Conservation (phyloP, 1,140 invertebrate species). For the Myzus persicae region DNA sequence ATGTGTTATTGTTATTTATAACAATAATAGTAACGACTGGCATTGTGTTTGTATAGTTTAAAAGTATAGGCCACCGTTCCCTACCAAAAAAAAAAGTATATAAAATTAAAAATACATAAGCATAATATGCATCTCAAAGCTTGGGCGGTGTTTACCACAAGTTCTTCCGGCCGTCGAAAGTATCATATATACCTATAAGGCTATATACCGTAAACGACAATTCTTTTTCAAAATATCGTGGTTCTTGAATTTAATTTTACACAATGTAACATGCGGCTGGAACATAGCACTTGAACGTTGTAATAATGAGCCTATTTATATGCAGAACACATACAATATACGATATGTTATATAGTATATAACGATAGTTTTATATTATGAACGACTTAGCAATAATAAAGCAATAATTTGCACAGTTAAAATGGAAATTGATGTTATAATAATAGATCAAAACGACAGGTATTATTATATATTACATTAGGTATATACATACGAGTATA, state of each 20-base stretch:
- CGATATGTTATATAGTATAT: not conserved
- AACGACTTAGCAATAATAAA: constrained; percentile 28
- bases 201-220: not conserved
- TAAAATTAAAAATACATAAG: not conserved
- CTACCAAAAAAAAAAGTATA: not conserved
- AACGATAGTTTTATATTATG: constrained; percentile 1
- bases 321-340: constrained; percentile 23
- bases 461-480: constrained; percentile 5
- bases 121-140: constrained; percentile 34
- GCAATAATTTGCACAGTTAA: constrained; percentile 38
- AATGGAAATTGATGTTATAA: constrained; percentile 22
- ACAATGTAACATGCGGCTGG: not conserved
- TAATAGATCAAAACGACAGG: constrained; percentile 11
- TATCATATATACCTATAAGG: not conserved
- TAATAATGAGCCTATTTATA: constrained; percentile 30
- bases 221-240: constrained; percentile 14
- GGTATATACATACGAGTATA: not conserved
- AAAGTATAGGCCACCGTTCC: constrained; percentile 48
- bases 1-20: constrained; percentile 57
- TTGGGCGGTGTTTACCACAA: constrained; percentile 47
- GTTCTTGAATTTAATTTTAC: not conserved
- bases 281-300: not conserved
- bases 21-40: constrained; percentile 57
- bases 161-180: constrained; percentile 41
- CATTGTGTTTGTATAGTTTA: constrained; percentile 51